Conservation (phyloP, 2,797 vertebrate species). For the Labroides dimidiatus region DNA sequence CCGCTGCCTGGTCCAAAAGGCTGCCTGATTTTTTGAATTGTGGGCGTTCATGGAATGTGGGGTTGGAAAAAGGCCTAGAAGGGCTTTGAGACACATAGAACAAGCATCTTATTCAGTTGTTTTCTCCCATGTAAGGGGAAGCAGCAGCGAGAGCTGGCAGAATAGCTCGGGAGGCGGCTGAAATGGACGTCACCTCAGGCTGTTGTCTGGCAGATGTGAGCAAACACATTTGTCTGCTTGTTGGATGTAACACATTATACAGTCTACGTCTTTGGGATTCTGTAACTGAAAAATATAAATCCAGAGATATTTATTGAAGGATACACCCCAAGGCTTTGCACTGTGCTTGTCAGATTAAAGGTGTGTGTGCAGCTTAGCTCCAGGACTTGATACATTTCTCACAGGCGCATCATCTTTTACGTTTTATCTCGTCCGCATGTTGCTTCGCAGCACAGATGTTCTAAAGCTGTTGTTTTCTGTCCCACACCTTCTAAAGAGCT, state of each 20-base stretch:
- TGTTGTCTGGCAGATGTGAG: constrained; percentile 41
- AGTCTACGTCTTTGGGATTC: constrained; percentile 11
- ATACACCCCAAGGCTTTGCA: constrained; percentile 13
- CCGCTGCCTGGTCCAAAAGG: constrained; percentile 29
- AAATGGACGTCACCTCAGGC: constrained; percentile 4
- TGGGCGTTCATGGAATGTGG: constrained; percentile 61
- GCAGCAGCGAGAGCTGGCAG: constrained; percentile 31
- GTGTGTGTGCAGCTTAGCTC: constrained; percentile 29
- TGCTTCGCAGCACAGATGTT: constrained; percentile 25
- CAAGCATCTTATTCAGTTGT: constrained; percentile 54
- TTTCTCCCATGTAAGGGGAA: constrained; percentile 45
- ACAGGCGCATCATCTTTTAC: constrained; percentile 6
- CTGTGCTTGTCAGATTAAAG: constrained; percentile 21
- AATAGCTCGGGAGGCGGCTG: constrained; percentile 21
- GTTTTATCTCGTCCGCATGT: neutral
- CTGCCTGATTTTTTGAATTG: constrained; percentile 50
- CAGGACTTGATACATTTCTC: constrained; percentile 22
- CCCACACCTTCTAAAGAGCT: constrained; percentile 14
- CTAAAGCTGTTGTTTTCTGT: constrained; percentile 4
- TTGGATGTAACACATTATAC: constrained; percentile 17
- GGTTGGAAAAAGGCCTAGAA: constrained; percentile 40
- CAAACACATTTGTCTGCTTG: constrained; percentile 45
- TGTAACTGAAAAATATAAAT: constrained; percentile 19
- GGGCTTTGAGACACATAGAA: constrained; percentile 42
- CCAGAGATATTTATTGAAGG: constrained; percentile 5